Conservation (phyloP, 2,888 invertebrate species). For the Tortricodes alternella region DNA sequence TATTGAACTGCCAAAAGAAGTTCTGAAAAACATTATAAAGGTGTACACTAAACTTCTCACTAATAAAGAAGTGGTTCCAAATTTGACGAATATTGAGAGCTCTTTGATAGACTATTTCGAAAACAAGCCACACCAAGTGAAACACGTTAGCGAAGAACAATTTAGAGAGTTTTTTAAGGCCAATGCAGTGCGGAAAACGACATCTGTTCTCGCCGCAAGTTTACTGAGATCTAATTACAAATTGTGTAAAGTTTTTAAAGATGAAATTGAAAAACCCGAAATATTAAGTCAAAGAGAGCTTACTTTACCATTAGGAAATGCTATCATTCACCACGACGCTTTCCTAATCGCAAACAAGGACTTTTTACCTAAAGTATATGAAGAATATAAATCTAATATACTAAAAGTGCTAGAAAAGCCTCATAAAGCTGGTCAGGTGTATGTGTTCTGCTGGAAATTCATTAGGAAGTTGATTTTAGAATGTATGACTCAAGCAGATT, state of each 20-base stretch:
- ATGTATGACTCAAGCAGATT: slow-evolving; percentile 83
- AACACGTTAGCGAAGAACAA: slow-evolving; percentile 72
- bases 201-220: slow-evolving; percentile 81
- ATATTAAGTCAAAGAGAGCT: slow-evolving; percentile 84
- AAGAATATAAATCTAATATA: slow-evolving; percentile 84
- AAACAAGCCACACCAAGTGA: slow-evolving; percentile 83
- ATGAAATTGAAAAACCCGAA: slow-evolving; percentile 67
- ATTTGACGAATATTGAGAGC: slow-evolving; percentile 80
- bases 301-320: slow-evolving; percentile 84
- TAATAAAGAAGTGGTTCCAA: slow-evolving; percentile 62
- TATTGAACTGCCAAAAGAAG: slow-evolving; percentile 56
- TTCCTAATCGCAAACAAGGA: slow-evolving; percentile 69
- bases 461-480: slow-evolving; percentile 82
- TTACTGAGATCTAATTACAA: slow-evolving; percentile 80
- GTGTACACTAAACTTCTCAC: slow-evolving; percentile 73
- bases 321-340: slow-evolving; percentile 65
- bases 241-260: slow-evolving; percentile 71
- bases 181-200: slow-evolving; percentile 80
- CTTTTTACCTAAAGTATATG: slow-evolving; percentile 76
- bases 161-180: slow-evolving; percentile 79
- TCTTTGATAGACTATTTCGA: slow-evolving; percentile 81
- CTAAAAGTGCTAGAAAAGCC: slow-evolving; percentile 86
- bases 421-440: slow-evolving; percentile 86
- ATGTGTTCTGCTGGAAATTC: slow-evolving; percentile 82
- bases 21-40: slow-evolving; percentile 60